These are phyloP conservation scores for Argyra leucocephala DNA, from an alignment of 2,888 invertebrate species.

Conservation along the genomic window DNA sequence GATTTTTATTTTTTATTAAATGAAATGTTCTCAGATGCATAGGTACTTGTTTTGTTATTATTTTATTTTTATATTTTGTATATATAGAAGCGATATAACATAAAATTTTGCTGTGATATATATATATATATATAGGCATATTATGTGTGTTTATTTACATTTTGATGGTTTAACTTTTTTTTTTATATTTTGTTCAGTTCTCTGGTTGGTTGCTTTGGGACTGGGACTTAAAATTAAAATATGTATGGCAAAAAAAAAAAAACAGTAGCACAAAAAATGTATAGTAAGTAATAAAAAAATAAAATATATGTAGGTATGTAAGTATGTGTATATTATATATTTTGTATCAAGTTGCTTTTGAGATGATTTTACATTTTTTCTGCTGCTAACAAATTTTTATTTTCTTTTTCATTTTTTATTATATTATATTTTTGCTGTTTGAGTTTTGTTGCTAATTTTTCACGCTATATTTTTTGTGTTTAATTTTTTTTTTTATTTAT, in stretches of 20 bases:
- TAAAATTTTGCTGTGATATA: too few species aligned
- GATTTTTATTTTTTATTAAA: too few species aligned
- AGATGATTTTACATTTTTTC: not conserved
- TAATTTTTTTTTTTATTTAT: not conserved
- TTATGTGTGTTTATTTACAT: not conserved
- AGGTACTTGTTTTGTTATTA: not conserved
- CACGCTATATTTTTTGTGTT: too few species aligned
- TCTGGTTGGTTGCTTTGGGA: conserved; percentile 4
- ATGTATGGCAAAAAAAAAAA: not conserved
- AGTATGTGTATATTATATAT: not conserved
- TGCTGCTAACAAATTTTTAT: not conserved
- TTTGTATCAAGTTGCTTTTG: not conserved
- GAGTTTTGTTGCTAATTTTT: not conserved
- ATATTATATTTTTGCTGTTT: not conserved
- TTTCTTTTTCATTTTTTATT: not conserved
- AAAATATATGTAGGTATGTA: not conserved
- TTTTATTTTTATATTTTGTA: not conserved
- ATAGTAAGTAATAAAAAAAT: not conserved
- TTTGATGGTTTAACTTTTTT: not conserved
- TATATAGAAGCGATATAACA: not conserved
- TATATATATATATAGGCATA: too few species aligned
- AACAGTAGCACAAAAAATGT: not conserved
- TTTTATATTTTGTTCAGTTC: not conserved
- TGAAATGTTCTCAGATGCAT: not conserved
- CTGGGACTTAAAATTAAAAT: conserved; percentile 6